Evolutionary conservation across 2,113 vertebrate genomes (phyloP).

Genomic region (Hemichromis elongatus): DNA sequence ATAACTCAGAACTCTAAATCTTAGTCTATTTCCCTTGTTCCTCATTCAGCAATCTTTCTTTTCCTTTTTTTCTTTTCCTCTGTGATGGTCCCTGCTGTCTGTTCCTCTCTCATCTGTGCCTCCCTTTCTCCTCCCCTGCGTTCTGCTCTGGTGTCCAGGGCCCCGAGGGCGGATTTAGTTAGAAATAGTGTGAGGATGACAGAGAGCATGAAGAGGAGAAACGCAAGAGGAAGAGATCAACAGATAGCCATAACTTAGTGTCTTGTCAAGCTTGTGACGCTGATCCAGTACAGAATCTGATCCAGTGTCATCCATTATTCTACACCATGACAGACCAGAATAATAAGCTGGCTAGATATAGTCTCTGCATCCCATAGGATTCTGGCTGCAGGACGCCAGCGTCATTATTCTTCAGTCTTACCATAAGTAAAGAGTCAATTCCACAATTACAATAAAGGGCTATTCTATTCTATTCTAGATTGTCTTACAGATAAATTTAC

Average conservation of each 20-base stretch:
- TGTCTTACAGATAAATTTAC: not conserved
- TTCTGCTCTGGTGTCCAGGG: slow-evolving; percentile 41
- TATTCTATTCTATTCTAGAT: not conserved
- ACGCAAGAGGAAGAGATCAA: not conserved
- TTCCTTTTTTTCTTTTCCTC: not conserved
- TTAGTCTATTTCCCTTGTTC: not conserved
- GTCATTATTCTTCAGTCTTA: not conserved
- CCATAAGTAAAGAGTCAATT: not conserved
- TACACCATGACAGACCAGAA: not conserved
- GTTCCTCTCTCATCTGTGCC: slow-evolving; percentile 18
- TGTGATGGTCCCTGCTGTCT: not conserved
- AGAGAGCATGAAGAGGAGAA: not conserved
- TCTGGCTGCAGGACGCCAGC: not conserved
- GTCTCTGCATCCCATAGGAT: not conserved
- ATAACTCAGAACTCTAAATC: not conserved
- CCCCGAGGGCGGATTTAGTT: slow-evolving; percentile 39
- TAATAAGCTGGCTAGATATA: slow-evolving; percentile 3
- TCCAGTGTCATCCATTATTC: slow-evolving; percentile 22
- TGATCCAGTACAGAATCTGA: slow-evolving; percentile 16
- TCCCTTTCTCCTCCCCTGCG: slow-evolving; percentile 35
- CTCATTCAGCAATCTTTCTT: not conserved
- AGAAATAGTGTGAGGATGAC: slow-evolving; percentile 36
- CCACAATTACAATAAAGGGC: not conserved
- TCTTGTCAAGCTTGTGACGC: slow-evolving; percentile 9
- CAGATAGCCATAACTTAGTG: slow-evolving; percentile 8